phyloP scores from a whole-genome alignment of 1,140 invertebrate species.

The Charaxes varanes region DNA sequence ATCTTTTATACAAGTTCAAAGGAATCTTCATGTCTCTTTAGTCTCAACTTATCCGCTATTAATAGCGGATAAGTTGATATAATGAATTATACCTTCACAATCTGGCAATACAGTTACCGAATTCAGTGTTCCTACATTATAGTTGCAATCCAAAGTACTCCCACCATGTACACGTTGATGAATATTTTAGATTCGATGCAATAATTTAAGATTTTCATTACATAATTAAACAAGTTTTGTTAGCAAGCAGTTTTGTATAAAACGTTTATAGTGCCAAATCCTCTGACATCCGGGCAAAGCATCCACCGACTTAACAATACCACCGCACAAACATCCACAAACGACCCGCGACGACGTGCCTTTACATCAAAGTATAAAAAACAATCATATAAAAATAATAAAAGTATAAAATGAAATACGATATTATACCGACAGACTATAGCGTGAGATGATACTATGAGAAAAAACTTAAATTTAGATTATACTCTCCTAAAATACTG shows the following conservation, averaged over 20 bases:
- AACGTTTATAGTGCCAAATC: slow-evolving; percentile 6
- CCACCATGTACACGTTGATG: too few species aligned
- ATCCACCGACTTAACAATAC: slow-evolving; percentile 23
- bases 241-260: background rate
- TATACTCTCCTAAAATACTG: slow-evolving; percentile 69
- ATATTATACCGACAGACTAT: slow-evolving; percentile 34
- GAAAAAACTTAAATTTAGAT: slow-evolving; percentile 68
- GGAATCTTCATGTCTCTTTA: too few species aligned
- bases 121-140: too few species aligned
- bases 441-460: slow-evolving; percentile 39
- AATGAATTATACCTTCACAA: too few species aligned
- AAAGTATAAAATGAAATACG: slow-evolving; percentile 17
- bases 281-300: slow-evolving; percentile 24
- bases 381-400: slow-evolving; percentile 2
- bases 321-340: slow-evolving; percentile 12
- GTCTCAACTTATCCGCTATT: too few species aligned
- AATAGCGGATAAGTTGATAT: too few species aligned
- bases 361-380: slow-evolving; percentile 13
- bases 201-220: too few species aligned
- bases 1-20: too few species aligned
- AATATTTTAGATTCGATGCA: too few species aligned
- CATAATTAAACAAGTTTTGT: background rate
- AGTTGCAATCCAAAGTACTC: too few species aligned
- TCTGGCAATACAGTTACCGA: too few species aligned
- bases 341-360: slow-evolving; percentile 24